Evolutionary conservation across 2,113 vertebrate genomes (phyloP), one percentile per base, ranked within the genome.

Genomic region (Cromileptes altivelis): DNA sequence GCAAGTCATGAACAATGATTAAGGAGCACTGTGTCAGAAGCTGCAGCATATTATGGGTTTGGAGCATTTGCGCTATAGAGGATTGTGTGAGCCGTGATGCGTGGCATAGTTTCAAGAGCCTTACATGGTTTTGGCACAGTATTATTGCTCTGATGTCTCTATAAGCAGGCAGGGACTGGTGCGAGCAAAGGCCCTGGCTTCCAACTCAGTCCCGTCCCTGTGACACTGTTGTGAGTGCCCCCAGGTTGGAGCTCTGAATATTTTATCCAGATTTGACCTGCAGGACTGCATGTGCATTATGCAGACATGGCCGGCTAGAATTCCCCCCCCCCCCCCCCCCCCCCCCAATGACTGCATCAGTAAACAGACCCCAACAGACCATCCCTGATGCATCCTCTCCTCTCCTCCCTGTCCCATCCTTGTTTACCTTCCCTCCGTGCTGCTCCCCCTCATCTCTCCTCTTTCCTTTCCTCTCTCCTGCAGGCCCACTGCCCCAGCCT

Each of bases 351-450:
- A 90, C 93, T 92, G 91, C 92, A 93, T 93, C 91, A 86, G 88
- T 91, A 92, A 93, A 89, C 85, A 88, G 90, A 93, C 88, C 91
- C 90, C 88, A 89, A 6, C 71, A 91, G 86, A 92, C 90, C 90
- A 93, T 72, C 85, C 88, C 80, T 87, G 86, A 89, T 91, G 89
- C 83, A 87, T 91, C 84, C 78, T 86, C 68, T 87, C 64, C 79
- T 84, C 82, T 82, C 88, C 85, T 81, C 84, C 77, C 64, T 85
- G 85, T 85, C 88, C 85, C 78, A 89, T 85, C 80, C 87, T 89
- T 94, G 89, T 93, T 92, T 93, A 94, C 88, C 88, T 90, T 81
- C 85, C 55, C 74, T 82, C 75, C 1, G 1, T 60, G 18, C 73
- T 71, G 85, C 73, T 80, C 30, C 70, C 64, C 47, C 69, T 65